Evolutionary conservation across 1,140 invertebrate species (phyloP), one percentile per base, ranked within the genome.

Genomic region (Cherax quadricarinatus): DNA sequence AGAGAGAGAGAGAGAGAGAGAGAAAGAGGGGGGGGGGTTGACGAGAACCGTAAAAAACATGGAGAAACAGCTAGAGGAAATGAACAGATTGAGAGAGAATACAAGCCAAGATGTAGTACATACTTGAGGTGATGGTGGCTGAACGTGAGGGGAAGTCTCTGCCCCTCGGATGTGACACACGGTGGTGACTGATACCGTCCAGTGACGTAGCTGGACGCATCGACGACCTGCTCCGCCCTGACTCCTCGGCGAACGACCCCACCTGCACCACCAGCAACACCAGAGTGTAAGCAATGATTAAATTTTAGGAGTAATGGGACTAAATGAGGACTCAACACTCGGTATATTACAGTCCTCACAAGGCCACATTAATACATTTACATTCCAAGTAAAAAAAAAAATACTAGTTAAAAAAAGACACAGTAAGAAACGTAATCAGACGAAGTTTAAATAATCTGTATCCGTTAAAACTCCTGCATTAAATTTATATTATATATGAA

Each of bases 161-260:
- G 82, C 53, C 75, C 5, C 16, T 5, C 5, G 89, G 75, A n/a
- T 93, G 87, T 6, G 66, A 91, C 21, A 94, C 90, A 24, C 93
- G 62, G 93, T 94, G 92, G 51, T 93, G 92, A 60, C 93, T 94
- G 88, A 94, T 93, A 89, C 94, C 94, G 86, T 94, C 94, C 88
- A 94, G 89, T 9, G 94, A 94, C 14, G 94, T 94, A 10, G 94
- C 94, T 6, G 94, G 88, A 48, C 94, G 90, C 91, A 94, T 88
- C 62, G 81, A 90, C 81, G 88, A 62, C 41, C 83, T 75, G 48
- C 84, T 81, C 51, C 57, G 83, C 51, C 87, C 73, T 21, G 57
- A 24, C 57, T 89, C 87, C 79, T 92, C 93, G n/a, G 91, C 91
- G 49, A 92, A 92, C 75, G 93, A 93, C 24, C 87, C 90, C 60